A percentile compares a stretch with the other conserved stretches of the same genome.
These are phyloP conservation scores for Diaprepes abbreviatus DNA, from an alignment of 2,888 invertebrate genomes.

Conservation along the genomic window DNA sequence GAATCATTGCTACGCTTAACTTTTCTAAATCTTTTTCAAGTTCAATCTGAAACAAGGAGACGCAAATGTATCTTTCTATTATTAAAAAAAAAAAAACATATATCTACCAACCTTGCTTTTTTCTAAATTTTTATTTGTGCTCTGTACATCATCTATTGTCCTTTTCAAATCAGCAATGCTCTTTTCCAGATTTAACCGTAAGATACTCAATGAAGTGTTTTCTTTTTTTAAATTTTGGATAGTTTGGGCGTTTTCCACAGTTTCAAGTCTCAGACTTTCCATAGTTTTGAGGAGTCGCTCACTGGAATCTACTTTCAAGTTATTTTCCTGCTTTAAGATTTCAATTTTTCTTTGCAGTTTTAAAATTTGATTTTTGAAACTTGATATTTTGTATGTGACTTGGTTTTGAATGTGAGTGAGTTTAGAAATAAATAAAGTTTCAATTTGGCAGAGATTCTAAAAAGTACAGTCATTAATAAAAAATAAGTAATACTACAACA, in stretches of 20 bases:
- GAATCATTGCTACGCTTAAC: slow-evolving; percentile 61
- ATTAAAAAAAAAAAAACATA: too few species aligned
- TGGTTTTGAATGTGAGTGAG: slow-evolving; percentile 21
- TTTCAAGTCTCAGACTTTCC: slow-evolving; percentile 61
- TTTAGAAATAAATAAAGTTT: slow-evolving; percentile 33
- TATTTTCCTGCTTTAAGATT: slow-evolving; percentile 39
- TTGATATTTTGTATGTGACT: slow-evolving; percentile 13
- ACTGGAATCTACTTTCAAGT: slow-evolving; percentile 57
- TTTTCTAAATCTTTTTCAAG: slow-evolving; percentile 62
- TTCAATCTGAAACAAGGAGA: slow-evolving; percentile 58
- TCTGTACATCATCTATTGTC: slow-evolving; percentile 52
- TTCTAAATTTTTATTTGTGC: slow-evolving; percentile 54
- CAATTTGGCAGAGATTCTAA: slow-evolving; percentile 43
- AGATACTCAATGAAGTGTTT: slow-evolving; percentile 54
- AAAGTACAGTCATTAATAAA: too few species aligned
- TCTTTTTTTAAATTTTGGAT: slow-evolving; percentile 60
- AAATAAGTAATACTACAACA: too few species aligned
- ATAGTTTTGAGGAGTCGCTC: slow-evolving; percentile 57
- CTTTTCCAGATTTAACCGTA: slow-evolving; percentile 56
- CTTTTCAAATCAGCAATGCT: slow-evolving; percentile 54
- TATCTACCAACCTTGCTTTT: slow-evolving; percentile 60
- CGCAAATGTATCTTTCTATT: too few species aligned
- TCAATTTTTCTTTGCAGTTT: slow-evolving; percentile 31
- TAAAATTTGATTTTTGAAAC: slow-evolving; percentile 27
- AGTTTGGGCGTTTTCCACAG: slow-evolving; percentile 54